phyloP scores from a whole-genome alignment of 2,113 vertebrate species.

The Hydrochoerus hydrochaeris region DNA sequence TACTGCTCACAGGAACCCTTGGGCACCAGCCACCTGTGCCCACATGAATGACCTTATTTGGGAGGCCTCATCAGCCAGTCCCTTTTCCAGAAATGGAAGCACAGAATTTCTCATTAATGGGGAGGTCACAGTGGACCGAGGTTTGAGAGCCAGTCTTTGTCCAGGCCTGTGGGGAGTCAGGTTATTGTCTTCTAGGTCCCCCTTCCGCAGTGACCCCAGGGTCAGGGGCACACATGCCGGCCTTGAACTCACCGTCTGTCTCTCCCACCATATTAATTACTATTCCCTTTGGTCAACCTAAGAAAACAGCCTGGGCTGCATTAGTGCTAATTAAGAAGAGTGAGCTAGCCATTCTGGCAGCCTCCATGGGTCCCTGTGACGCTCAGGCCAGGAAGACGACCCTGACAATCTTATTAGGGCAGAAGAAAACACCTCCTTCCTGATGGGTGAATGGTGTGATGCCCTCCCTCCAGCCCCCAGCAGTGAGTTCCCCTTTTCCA shows the following conservation, averaged over 20 bases:
- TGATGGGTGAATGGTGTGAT: neutral
- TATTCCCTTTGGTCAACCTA: conserved; percentile 83
- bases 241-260: conserved; percentile 87
- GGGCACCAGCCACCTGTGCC: neutral
- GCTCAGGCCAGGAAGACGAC: conserved; percentile 70
- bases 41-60: neutral
- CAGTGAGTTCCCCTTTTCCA: conserved; percentile 25
- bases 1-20: fast-evolving
- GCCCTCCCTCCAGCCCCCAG: neutral
- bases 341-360: conserved; percentile 79
- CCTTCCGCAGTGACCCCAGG: conserved; percentile 75
- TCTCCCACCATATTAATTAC: conserved; percentile 87
- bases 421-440: conserved; percentile 64
- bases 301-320: conserved; percentile 85
- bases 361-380: conserved; percentile 57
- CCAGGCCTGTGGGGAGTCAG: conserved; percentile 63
- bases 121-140: conserved; percentile 47
- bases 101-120: neutral
- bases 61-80: neutral
- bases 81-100: neutral
- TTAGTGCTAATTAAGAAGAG: conserved; percentile 89
- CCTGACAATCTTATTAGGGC: conserved; percentile 81
- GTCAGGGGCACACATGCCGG: conserved; percentile 81
- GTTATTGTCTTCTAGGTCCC: conserved; percentile 73
- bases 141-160: neutral